These are phyloP conservation scores for Morpho helenor DNA, from an alignment of 2,888 invertebrate genomes.

Conservation along the genomic window DNA sequence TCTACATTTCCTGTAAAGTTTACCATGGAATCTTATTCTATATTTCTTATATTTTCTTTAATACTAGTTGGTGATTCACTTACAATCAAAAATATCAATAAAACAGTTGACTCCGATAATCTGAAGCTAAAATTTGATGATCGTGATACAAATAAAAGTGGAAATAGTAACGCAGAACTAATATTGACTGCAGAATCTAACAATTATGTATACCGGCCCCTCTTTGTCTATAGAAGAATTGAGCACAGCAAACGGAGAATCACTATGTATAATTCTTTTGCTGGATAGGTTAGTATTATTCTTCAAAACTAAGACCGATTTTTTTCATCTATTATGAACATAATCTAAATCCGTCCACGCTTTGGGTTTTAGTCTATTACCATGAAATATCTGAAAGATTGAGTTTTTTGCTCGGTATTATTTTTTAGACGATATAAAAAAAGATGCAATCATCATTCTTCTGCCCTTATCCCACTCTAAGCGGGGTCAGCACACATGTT, in stretches of 20 bases:
- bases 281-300: slow-evolving; percentile 42
- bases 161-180: slow-evolving; percentile 28
- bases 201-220: slow-evolving; percentile 56
- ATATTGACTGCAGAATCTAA: slow-evolving; percentile 49
- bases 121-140: background rate
- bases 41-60: slow-evolving; percentile 5
- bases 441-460: no score
- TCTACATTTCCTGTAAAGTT: slow-evolving; percentile 6
- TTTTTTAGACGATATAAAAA: no score
- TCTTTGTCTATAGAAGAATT: slow-evolving; percentile 60
- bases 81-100: background rate
- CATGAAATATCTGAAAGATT: background rate
- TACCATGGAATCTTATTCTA: slow-evolving; percentile 11
- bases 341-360: no score
- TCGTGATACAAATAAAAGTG: background rate
- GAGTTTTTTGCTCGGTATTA: no score
- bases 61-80: slow-evolving; percentile 5
- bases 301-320: background rate
- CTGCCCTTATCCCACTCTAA: no score
- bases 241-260: slow-evolving; percentile 64
- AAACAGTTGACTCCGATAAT: background rate
- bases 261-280: slow-evolving; percentile 65
- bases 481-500: no score
- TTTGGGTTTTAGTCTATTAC: background rate
- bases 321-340: no score